phyloP scores from a whole-genome alignment of 2,113 vertebrate genomes.

The Cyphomyrus plagiostoma region DNA sequence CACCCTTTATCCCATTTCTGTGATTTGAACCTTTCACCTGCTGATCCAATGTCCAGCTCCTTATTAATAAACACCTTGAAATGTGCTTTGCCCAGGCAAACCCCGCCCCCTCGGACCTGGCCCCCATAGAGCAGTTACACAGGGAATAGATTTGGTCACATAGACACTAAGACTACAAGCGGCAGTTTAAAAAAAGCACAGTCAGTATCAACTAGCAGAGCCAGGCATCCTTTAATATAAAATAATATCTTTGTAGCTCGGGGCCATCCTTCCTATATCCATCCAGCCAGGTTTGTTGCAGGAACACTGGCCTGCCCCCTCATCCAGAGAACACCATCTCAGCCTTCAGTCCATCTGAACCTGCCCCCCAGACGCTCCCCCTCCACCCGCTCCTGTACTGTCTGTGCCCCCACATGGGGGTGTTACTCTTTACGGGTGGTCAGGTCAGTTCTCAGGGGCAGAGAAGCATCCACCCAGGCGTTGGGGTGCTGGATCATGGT shows the following conservation, averaged over 20 bases:
- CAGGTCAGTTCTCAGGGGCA: constrained; percentile 80
- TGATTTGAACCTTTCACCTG: background rate
- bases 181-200: background rate
- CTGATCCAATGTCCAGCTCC: background rate
- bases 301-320: background rate
- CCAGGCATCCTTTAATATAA: background rate
- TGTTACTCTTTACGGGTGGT: constrained; percentile 44
- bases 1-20: background rate
- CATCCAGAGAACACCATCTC: background rate
- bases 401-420: background rate
- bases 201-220: background rate
- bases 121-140: background rate
- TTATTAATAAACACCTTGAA: background rate
- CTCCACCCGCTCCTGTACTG: background rate
- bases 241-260: background rate
- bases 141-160: background rate
- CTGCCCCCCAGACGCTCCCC: background rate
- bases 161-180: background rate
- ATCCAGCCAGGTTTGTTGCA: background rate
- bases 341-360: background rate
- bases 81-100: background rate
- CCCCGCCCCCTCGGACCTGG: background rate
- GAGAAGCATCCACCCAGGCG: constrained; percentile 73
- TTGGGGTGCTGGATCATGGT: constrained; percentile 70
- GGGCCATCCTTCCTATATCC: background rate